Conservation (phyloP, 2,797 vertebrate species). For the Rachycentron canadum region DNA sequence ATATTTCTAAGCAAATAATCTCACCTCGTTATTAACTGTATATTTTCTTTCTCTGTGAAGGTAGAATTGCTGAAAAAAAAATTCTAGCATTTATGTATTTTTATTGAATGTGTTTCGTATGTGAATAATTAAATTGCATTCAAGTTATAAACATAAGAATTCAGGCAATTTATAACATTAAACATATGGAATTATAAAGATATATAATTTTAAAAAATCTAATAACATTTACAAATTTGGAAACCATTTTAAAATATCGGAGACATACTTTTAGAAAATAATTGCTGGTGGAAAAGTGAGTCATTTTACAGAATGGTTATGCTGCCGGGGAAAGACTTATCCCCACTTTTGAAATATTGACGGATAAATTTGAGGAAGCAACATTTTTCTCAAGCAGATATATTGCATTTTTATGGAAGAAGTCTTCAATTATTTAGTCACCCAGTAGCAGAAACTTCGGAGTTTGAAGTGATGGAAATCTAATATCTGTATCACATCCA, state of each 20-base stretch:
- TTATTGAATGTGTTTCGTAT: too few relatives aligned
- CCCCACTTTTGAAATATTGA: slow-evolving; percentile 67
- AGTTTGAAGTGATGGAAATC: slow-evolving; percentile 79
- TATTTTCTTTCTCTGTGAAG: too few relatives aligned
- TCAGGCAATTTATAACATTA: background rate
- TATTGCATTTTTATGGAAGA: slow-evolving; percentile 67
- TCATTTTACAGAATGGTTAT: slow-evolving; percentile 34
- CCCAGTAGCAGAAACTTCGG: slow-evolving; percentile 72
- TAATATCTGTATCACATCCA: slow-evolving; percentile 83
- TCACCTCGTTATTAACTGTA: too few relatives aligned
- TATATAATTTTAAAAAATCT: background rate
- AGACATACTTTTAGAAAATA: slow-evolving; percentile 25
- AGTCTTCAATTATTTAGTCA: slow-evolving; percentile 79
- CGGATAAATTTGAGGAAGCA: slow-evolving; percentile 62
- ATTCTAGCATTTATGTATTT: too few relatives aligned
- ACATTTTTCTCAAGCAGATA: slow-evolving; percentile 67
- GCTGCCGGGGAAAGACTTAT: slow-evolving; percentile 39
- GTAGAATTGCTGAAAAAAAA: too few relatives aligned
- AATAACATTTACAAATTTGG: background rate
- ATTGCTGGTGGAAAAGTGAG: slow-evolving; percentile 14
- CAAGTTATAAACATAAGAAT: background rate
- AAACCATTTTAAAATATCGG: background rate
- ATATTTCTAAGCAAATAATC: too few relatives aligned
- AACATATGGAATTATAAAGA: background rate
- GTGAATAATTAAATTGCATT: background rate